phyloP scores from a whole-genome alignment of 2,113 vertebrate species.

The Anarrhichthys ocellatus region DNA sequence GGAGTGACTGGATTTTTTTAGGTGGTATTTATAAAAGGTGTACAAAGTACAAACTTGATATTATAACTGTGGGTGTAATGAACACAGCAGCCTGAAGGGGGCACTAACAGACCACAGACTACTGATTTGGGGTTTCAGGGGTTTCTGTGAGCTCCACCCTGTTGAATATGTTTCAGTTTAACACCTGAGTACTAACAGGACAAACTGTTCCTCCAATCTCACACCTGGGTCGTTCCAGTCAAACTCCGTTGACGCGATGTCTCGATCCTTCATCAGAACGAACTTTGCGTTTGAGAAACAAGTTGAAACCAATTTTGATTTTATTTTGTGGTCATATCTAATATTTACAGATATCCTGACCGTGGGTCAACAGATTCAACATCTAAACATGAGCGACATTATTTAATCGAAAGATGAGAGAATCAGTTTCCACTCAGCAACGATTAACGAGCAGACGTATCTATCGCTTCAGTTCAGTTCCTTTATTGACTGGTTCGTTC shows the following conservation, averaged over 20 bases:
- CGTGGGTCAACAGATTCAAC: background rate
- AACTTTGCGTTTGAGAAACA: background rate
- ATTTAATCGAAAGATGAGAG: background rate
- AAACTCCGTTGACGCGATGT: too few relatives aligned
- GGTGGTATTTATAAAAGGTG: background rate
- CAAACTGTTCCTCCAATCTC: too few relatives aligned
- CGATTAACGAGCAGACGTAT: background rate
- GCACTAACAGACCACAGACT: background rate
- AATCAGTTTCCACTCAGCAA: background rate
- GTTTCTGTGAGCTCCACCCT: background rate
- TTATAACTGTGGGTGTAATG: background rate
- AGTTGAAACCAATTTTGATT: background rate
- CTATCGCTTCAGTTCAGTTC: background rate
- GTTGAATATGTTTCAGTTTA: too few relatives aligned
- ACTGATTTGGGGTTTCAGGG: background rate
- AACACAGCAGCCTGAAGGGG: background rate
- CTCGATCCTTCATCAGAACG: too few relatives aligned
- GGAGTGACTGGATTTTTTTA: background rate
- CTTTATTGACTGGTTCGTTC: slow-evolving; percentile 15
- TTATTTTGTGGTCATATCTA: background rate
- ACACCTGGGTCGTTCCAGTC: too few relatives aligned
- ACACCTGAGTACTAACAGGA: too few relatives aligned
- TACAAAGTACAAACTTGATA: background rate
- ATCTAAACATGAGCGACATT: background rate
- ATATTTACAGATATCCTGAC: background rate